Evolutionary conservation across 2,888 invertebrate species (phyloP).

Genomic region (Metacarcinus magister): DNA sequence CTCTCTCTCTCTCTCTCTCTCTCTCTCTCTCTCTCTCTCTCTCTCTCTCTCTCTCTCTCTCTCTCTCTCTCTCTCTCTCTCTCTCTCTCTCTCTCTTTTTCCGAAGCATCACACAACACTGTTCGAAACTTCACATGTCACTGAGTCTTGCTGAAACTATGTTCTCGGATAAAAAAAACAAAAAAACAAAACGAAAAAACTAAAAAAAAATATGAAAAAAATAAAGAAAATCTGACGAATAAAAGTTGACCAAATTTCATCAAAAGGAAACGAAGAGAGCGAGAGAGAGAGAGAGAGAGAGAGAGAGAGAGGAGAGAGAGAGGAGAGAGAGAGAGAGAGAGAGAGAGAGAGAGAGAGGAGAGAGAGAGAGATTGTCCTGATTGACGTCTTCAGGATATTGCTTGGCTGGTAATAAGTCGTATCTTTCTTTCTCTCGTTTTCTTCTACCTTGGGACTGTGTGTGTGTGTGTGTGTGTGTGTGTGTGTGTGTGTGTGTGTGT

Average conservation of each 20-base stretch:
- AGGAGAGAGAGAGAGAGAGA: constrained; percentile 6
- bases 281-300: constrained; percentile 48
- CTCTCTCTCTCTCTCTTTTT: not conserved
- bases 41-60: not conserved
- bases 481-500: not conserved
- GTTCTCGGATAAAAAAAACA: not conserved
- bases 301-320: not conserved
- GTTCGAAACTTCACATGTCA: not conserved
- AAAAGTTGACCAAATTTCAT: constrained; percentile 21
- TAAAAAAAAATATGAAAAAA: not conserved
- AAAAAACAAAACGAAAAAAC: not conserved
- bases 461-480: not conserved
- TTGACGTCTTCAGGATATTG: not conserved
- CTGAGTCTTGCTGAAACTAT: not conserved
- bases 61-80: not conserved
- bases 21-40: too few species aligned
- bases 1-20: too few species aligned
- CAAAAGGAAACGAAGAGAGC: not conserved
- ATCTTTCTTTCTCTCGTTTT: not conserved
- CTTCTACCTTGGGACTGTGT: not conserved
- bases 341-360: constrained; percentile 43
- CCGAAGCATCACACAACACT: not conserved
- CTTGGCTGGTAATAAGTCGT: not conserved
- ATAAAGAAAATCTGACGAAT: not conserved
- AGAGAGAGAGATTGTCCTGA: constrained; percentile 36